These are phyloP conservation scores for Anomalospiza imberbis DNA, from an alignment of 2,797 vertebrate genomes.

Conservation along the genomic window DNA sequence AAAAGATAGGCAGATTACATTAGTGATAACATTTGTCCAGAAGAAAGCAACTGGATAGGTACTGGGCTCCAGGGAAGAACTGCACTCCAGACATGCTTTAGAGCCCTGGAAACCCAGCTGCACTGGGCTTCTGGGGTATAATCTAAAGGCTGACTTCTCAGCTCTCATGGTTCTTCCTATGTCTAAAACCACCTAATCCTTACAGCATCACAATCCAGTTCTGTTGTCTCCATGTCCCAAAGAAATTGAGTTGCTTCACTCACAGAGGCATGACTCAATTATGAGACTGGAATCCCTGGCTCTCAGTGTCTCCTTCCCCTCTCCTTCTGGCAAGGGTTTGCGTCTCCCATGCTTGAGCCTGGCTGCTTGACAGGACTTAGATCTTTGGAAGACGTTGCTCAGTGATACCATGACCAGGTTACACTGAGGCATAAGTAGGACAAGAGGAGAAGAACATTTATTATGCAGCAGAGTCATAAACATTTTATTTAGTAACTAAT, in stretches of 20 bases:
- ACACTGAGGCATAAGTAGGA: background rate
- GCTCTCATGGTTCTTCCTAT: background rate
- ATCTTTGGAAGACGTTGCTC: background rate
- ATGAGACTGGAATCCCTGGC: background rate
- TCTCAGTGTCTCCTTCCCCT: background rate
- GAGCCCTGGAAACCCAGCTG: background rate
- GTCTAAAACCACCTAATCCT: background rate
- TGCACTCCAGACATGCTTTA: background rate
- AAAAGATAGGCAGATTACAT: background rate
- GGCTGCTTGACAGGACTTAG: background rate
- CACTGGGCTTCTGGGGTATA: background rate
- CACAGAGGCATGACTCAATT: background rate
- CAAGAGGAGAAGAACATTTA: background rate
- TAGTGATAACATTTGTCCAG: background rate
- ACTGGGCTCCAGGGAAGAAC: background rate
- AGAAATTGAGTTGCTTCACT: background rate
- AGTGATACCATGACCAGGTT: background rate
- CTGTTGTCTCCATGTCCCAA: fast-evolving
- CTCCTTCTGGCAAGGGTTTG: background rate
- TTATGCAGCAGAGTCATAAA: background rate
- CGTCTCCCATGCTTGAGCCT: background rate
- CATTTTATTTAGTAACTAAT: background rate
- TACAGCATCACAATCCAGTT: background rate
- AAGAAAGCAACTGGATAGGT: background rate
- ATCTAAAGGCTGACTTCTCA: background rate